Percentiles rank a stretch among this genome's conserved stretches.
phyloP scores from a whole-genome alignment of 2,797 vertebrate genomes.

The Clangula hyemalis region DNA sequence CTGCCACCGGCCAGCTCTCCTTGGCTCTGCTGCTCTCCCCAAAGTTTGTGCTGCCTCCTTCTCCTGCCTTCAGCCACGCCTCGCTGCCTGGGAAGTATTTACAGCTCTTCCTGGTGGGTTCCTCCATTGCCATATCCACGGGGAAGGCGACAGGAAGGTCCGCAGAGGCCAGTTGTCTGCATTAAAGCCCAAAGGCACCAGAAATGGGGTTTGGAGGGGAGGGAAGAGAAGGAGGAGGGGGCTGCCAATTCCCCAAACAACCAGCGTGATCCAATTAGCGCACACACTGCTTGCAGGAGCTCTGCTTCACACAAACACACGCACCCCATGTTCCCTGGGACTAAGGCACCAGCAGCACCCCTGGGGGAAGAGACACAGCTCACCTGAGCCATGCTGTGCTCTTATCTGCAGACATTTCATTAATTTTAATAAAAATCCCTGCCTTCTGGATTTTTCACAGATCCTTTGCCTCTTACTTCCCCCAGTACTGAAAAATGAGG shows the following conservation, averaged over 20 bases:
- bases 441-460: background rate
- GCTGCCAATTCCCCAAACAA: background rate
- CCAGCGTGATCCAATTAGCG: background rate
- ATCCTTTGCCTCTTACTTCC: background rate
- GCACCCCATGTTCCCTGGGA: background rate
- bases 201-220: background rate
- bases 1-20: conserved; percentile 23
- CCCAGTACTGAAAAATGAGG: background rate
- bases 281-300: background rate
- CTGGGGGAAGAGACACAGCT: background rate
- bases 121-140: conserved; percentile 59
- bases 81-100: conserved; percentile 57
- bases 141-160: conserved; percentile 66
- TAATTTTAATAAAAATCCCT: background rate
- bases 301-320: background rate
- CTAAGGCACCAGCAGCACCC: background rate
- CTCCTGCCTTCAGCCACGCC: conserved; percentile 41
- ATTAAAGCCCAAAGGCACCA: background rate
- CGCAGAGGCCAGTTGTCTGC: conserved; percentile 74
- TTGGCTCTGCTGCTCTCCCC: background rate
- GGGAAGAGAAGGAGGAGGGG: background rate
- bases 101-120: conserved; percentile 72
- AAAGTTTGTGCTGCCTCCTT: background rate
- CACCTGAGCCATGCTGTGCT: background rate
- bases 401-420: background rate